Conservation (phyloP, 2,113 vertebrate genomes). For the human (Homo sapiens) region GRCh38 chr3:41212501-41213000, state of each 20-base stretch:
- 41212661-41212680: neutral
- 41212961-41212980: neutral
- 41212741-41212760: neutral
- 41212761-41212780: neutral
- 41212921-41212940: neutral
- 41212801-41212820: neutral
- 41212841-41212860: neutral
- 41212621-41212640: neutral
- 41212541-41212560: neutral
- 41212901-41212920: neutral
- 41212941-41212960: neutral
- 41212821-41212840: neutral
- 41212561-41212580: neutral
- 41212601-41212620: neutral
- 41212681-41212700: neutral
- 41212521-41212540: neutral
- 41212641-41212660: neutral
- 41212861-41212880: neutral
- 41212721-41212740: neutral
- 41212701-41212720: neutral
- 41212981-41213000: neutral
- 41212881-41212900: neutral
- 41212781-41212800: neutral
- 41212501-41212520: neutral
- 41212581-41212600: neutral